phyloP scores from a whole-genome alignment of 2,113 vertebrate species.

The Danio rerio region DNA sequence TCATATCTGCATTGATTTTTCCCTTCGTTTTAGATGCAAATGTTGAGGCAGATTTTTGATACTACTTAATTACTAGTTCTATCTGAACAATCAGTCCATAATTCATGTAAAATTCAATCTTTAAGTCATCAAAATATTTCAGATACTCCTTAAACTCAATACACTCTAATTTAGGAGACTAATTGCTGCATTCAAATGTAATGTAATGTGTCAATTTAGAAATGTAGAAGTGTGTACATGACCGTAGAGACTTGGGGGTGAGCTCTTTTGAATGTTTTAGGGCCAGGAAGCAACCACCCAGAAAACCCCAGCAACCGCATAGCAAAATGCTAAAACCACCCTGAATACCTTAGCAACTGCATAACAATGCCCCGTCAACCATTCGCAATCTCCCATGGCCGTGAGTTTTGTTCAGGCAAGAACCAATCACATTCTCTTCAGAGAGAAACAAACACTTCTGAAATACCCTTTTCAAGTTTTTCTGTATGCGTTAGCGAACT shows the following conservation, averaged over 20 bases:
- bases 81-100: no score
- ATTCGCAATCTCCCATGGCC: not conserved
- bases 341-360: slow-evolving; percentile 13
- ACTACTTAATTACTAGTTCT: no score
- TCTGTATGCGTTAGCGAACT: no score
- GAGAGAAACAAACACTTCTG: not conserved
- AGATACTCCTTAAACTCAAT: not conserved
- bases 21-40: no score
- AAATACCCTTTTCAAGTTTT: no score
- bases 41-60: no score
- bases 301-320: slow-evolving; percentile 22
- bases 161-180: not conserved
- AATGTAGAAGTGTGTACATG: not conserved
- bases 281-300: slow-evolving; percentile 10
- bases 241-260: not conserved
- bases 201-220: not conserved
- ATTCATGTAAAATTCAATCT: not conserved
- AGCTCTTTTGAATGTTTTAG: slow-evolving; percentile 15
- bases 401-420: not conserved
- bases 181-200: not conserved
- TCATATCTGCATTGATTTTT: no score
- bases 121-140: not conserved
- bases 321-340: slow-evolving; percentile 25
- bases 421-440: not conserved
- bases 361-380: slow-evolving; percentile 17